Evolutionary conservation across 2,113 vertebrate species (phyloP).

Genomic region (Oreotrochilus melanogaster): DNA sequence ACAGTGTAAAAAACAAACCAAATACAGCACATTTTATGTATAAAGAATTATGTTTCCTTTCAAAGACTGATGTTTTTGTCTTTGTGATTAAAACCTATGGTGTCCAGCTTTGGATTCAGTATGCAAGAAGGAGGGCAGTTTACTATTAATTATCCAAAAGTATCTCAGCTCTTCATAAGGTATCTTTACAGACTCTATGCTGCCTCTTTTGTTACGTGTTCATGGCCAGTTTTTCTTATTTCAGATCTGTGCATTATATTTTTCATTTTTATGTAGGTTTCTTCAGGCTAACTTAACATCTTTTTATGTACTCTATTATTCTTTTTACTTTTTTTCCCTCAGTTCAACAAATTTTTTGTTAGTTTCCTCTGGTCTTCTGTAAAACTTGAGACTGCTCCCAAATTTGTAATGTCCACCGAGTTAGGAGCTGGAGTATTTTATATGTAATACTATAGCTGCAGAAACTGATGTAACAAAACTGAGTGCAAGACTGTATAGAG

Average conservation of each 20-base stretch:
- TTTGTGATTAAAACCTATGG: not conserved
- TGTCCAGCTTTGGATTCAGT: not conserved
- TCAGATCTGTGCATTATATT: not conserved
- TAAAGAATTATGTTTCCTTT: not conserved
- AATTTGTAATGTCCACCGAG: not conserved
- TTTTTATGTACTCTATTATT: not conserved
- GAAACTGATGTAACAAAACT: not conserved
- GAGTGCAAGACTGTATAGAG: not conserved
- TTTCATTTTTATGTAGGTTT: not conserved
- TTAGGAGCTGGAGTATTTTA: not conserved
- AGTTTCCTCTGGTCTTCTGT: not conserved
- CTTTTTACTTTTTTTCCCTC: not conserved
- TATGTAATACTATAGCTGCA: not conserved
- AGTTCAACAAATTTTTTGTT: not conserved
- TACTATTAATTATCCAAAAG: not conserved
- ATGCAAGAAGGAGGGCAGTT: not conserved
- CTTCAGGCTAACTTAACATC: not conserved
- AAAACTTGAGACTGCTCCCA: not conserved
- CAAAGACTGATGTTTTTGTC: not conserved
- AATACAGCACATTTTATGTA: not conserved
- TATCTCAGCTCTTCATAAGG: not conserved
- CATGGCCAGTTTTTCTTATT: not conserved
- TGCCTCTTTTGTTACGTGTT: not conserved
- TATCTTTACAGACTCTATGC: not conserved
- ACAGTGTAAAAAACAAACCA: not conserved